phyloP scores from a whole-genome alignment of 2,888 invertebrate species.

The Hetaerina titia region DNA sequence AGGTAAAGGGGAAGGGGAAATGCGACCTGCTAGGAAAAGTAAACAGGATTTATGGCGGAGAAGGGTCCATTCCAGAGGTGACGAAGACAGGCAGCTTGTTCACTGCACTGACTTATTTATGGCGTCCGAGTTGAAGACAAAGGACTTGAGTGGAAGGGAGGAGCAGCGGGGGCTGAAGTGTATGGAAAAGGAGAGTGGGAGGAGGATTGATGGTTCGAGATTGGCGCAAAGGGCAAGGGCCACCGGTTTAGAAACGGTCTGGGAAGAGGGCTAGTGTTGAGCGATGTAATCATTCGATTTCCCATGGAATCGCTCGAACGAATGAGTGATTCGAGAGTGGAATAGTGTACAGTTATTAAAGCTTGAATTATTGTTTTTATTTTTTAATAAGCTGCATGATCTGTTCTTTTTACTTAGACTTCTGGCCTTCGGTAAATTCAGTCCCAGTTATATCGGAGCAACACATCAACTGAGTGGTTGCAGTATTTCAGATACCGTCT shows the following conservation, averaged over 20 bases:
- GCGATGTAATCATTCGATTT: neutral
- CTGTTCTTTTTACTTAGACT: too few relatives aligned
- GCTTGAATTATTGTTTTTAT: too few relatives aligned
- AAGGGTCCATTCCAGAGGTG: neutral
- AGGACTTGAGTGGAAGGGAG: neutral
- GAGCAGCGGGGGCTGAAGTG: neutral
- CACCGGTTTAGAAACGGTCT: neutral
- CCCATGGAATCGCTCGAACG: neutral
- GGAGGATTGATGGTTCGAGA: neutral
- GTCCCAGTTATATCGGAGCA: too few relatives aligned
- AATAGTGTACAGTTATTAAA: too few relatives aligned
- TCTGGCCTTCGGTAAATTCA: too few relatives aligned
- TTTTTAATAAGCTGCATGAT: too few relatives aligned
- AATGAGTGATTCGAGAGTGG: too few relatives aligned
- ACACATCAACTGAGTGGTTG: too few relatives aligned
- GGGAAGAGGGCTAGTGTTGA: neutral
- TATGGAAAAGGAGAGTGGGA: neutral
- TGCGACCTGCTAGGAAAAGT: neutral
- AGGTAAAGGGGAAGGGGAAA: neutral
- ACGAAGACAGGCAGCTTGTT: slow-evolving; percentile 27
- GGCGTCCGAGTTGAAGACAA: neutral
- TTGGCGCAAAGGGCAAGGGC: slow-evolving; percentile 34
- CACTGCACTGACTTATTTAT: slow-evolving; percentile 31
- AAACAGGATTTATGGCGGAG: neutral
- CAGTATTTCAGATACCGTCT: too few relatives aligned